Evolutionary conservation across 2,888 invertebrate species (phyloP).

Genomic region (Lasioglossum pauxillum): DNA sequence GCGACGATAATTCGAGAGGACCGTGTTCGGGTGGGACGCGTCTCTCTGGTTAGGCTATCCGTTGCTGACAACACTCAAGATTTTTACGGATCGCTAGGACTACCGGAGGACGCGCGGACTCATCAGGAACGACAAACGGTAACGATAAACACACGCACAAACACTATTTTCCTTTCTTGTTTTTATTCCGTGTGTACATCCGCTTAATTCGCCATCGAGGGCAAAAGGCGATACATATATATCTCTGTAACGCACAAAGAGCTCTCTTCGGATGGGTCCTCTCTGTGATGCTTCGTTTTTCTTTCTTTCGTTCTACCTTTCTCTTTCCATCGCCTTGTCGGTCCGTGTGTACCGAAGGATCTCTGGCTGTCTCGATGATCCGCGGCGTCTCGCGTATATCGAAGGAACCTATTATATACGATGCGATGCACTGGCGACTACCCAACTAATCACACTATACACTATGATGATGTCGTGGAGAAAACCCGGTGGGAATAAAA

Average conservation of each 20-base stretch:
- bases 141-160: slow-evolving; percentile 8
- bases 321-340: not conserved
- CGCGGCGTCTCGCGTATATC: slow-evolving; percentile 11
- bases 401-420: slow-evolving; percentile 31
- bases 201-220: not conserved
- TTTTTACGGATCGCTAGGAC: slow-evolving; percentile 8
- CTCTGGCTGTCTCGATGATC: slow-evolving; percentile 1
- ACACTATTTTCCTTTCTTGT: slow-evolving; percentile 4
- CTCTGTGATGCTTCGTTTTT: not conserved
- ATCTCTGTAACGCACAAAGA: slow-evolving; percentile 13
- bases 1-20: slow-evolving; percentile 59
- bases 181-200: not conserved
- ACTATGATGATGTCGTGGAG: slow-evolving; percentile 19
- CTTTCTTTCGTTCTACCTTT: not conserved
- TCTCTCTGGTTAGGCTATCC: slow-evolving; percentile 35
- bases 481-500: slow-evolving; percentile 35
- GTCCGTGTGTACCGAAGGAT: not conserved
- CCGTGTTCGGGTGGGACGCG: slow-evolving; percentile 59
- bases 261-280: not conserved
- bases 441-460: slow-evolving; percentile 49
- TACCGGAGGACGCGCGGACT: not conserved
- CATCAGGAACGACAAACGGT: slow-evolving; percentile 18
- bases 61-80: slow-evolving; percentile 6
- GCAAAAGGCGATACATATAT: not conserved
- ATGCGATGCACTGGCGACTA: slow-evolving; percentile 41